Evolutionary conservation across 2,888 invertebrate genomes (phyloP).

Genomic region (Dinocampus coccinellae): DNA sequence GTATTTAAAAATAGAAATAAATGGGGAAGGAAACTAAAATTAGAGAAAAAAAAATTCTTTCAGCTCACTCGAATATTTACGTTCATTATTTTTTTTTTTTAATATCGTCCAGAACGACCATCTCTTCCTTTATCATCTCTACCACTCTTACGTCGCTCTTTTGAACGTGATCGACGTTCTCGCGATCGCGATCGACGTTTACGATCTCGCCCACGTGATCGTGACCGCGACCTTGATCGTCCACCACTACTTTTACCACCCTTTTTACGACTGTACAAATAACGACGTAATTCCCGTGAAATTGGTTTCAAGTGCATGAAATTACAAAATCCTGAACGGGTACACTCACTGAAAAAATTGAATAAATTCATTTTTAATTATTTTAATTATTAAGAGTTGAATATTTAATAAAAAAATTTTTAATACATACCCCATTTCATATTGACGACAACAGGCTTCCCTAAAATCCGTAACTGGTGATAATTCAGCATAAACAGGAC

Average conservation of each 20-base stretch:
- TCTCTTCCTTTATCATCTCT: constrained; percentile 68
- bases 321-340: constrained; percentile 98
- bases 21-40: not conserved
- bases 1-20: not conserved
- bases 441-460: constrained; percentile 99
- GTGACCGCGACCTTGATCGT: constrained; percentile 76
- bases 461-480: constrained; percentile 99
- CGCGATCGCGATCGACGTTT: constrained; percentile 67
- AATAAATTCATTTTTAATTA: not conserved
- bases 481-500: constrained; percentile 97
- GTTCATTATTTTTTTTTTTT: not conserved
- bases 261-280: constrained; percentile 81
- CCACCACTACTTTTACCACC: constrained; percentile 58
- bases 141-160: constrained; percentile 63
- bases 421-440: constrained; percentile 89
- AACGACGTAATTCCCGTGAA: constrained; percentile 91
- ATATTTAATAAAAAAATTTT: not conserved
- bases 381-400: too few species aligned
- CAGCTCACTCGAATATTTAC: not conserved
- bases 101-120: constrained; percentile 72
- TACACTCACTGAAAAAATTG: constrained; percentile 81
- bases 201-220: constrained; percentile 71
- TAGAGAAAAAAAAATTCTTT: not conserved
- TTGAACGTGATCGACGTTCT: constrained; percentile 65
- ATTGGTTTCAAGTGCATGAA: constrained; percentile 99